These are phyloP conservation scores for Octopus bimaculoides DNA, from an alignment of 1,140 invertebrate species.

Conservation along the genomic window DNA sequence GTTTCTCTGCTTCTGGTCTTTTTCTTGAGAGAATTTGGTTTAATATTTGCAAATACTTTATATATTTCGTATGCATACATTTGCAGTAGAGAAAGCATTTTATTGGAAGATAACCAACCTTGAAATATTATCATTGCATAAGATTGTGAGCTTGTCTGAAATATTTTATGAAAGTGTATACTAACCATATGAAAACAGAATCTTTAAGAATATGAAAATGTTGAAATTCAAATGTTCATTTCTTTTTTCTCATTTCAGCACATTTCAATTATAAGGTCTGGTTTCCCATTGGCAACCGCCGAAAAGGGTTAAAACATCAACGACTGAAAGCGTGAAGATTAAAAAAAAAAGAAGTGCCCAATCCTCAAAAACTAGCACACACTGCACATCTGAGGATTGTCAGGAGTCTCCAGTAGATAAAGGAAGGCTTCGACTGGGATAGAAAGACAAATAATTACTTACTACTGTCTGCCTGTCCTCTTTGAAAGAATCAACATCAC, in stretches of 20 bases:
- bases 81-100: too few species aligned
- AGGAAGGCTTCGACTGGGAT: conserved; percentile 15
- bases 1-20: too few species aligned
- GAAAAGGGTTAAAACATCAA: conserved; percentile 10
- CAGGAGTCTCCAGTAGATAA: conserved; percentile 23
- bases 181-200: too few species aligned
- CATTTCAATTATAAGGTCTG: background rate
- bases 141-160: too few species aligned
- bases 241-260: background rate
- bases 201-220: too few species aligned
- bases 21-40: too few species aligned
- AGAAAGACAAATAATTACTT: background rate
- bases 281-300: conserved; percentile 6
- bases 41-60: too few species aligned
- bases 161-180: too few species aligned
- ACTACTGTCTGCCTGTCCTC: background rate
- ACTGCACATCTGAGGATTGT: conserved; percentile 82
- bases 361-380: conserved; percentile 65
- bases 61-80: too few species aligned
- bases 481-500: conserved; percentile 5
- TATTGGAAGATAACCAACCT: too few species aligned
- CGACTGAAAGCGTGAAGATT: background rate
- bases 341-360: conserved; percentile 25
- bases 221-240: too few species aligned
- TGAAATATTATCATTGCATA: too few species aligned